Conservation (phyloP, 2,113 vertebrate species). For the Ornithorhynchus anatinus region DNA sequence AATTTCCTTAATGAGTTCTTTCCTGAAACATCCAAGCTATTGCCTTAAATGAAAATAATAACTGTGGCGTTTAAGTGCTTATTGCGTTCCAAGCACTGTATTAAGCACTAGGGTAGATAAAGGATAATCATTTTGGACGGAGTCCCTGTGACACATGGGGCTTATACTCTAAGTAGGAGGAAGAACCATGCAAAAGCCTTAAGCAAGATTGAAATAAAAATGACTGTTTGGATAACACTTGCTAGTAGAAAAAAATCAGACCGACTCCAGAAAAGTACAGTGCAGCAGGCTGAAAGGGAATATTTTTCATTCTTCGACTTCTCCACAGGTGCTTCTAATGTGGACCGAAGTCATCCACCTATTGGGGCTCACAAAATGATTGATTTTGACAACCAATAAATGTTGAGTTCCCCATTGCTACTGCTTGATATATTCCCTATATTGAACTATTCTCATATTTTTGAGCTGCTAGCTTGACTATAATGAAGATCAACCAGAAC, state of each 20-base stretch:
- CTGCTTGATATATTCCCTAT: neutral
- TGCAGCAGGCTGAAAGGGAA: conserved; percentile 17
- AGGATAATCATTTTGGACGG: too few relatives aligned
- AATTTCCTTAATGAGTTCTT: conserved; percentile 60
- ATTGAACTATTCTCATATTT: neutral
- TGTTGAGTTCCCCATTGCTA: neutral
- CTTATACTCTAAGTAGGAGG: too few relatives aligned
- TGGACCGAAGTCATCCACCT: conserved; percentile 11
- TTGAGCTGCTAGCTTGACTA: neutral
- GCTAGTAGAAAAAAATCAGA: conserved; percentile 25
- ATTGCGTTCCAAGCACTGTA: too few relatives aligned
- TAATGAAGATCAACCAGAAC: neutral
- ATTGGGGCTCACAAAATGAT: neutral
- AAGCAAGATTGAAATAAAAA: conserved; percentile 45
- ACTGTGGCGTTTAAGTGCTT: too few relatives aligned
- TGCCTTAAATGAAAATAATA: conserved; percentile 58
- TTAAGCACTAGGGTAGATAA: too few relatives aligned
- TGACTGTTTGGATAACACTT: conserved; percentile 39
- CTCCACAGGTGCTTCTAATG: conserved; percentile 20
- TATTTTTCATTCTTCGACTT: conserved; percentile 18
- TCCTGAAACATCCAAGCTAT: conserved; percentile 32
- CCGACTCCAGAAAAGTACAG: conserved; percentile 7
- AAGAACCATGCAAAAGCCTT: conserved; percentile 51
- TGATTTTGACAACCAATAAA: conserved; percentile 32
- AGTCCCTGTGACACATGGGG: too few relatives aligned